Percentiles rank a stretch among this genome's conserved stretches.
Evolutionary conservation across 1,140 invertebrate species (phyloP).

Genomic region (Nomia melanderi): DNA sequence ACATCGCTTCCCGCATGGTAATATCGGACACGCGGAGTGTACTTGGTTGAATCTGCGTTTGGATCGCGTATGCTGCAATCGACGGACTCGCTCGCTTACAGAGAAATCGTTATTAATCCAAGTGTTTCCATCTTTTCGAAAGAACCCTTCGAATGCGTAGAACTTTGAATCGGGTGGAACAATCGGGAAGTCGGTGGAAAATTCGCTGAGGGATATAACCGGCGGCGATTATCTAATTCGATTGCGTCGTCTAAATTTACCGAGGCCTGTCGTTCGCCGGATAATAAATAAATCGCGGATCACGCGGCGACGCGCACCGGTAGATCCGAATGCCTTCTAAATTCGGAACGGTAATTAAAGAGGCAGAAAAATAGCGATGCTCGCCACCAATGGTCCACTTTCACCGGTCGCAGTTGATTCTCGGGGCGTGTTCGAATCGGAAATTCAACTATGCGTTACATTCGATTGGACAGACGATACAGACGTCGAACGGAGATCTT

Average conservation of each 20-base stretch:
- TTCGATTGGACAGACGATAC: slow-evolving; percentile 46
- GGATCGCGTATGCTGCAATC: no score
- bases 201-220: no score
- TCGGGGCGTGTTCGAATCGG: background rate
- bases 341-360: slow-evolving; percentile 35
- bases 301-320: slow-evolving; percentile 12
- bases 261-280: background rate
- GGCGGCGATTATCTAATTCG: background rate
- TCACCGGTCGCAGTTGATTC: slow-evolving; percentile 13
- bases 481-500: slow-evolving; percentile 49
- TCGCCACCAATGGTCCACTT: slow-evolving; percentile 17
- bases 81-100: no score
- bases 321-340: slow-evolving; percentile 28
- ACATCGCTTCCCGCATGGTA: no score
- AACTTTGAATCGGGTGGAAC: no score
- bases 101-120: no score
- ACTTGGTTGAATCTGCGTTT: no score
- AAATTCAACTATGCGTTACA: slow-evolving; percentile 37
- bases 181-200: no score
- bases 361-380: slow-evolving; percentile 26
- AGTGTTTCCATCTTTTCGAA: no score
- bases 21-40: no score
- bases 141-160: no score
- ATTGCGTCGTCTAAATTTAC: slow-evolving; percentile 21
- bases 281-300: slow-evolving; percentile 33